These are phyloP conservation scores for Strigops habroptila DNA, from an alignment of 2,113 vertebrate genomes.

Conservation along the genomic window DNA sequence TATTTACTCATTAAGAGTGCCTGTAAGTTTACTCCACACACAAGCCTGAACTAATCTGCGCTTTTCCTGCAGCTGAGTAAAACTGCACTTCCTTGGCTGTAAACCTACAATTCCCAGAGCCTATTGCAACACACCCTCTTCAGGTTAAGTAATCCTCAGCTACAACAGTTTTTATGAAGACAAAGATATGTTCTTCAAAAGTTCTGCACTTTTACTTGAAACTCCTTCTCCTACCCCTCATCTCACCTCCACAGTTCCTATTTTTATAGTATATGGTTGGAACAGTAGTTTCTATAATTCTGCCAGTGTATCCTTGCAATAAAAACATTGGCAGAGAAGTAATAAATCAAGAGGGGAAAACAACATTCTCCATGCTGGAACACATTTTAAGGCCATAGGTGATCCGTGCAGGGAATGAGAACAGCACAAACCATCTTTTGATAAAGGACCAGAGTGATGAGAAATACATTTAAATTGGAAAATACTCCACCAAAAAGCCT, in stretches of 20 bases:
- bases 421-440: neutral
- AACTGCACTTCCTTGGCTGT: neutral
- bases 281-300: neutral
- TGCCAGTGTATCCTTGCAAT: neutral
- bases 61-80: neutral
- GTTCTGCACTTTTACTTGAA: neutral
- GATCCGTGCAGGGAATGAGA: neutral
- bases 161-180: rapidly evolving
- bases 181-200: neutral
- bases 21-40: neutral
- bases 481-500: neutral
- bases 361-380: neutral
- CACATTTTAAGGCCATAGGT: neutral
- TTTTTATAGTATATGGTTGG: neutral
- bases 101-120: neutral
- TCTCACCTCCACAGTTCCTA: neutral
- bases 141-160: neutral
- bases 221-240: neutral
- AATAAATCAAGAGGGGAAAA: neutral
- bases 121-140: neutral
- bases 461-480: neutral
- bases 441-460: neutral
- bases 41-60: neutral
- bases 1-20: neutral
- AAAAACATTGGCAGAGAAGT: neutral